Evolutionary conservation across 35 echinoderm and acorn worm genomes (phyloP), one percentile per base, ranked within the genome.

Genomic region (Patiria miniata): DNA sequence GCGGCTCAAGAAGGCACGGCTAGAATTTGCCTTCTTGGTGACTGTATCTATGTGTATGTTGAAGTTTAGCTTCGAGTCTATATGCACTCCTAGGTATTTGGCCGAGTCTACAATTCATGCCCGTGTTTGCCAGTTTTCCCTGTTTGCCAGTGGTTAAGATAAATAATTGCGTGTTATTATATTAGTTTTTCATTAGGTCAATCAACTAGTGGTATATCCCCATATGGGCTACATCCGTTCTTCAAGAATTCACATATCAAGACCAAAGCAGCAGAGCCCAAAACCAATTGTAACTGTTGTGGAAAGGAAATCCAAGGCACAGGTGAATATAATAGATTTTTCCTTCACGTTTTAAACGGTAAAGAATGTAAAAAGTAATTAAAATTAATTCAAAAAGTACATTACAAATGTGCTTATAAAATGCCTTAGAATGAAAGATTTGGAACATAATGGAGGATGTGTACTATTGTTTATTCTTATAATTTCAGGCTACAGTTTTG

Each of bases 401-500:
- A 54, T 54, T 54, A 54, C 52, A 54, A 19, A 8, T 54, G 19
- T 19, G 19, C 52, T 54, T 54, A 54, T 54, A 54, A 54, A 54
- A 54, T 54, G 52, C 52, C 52, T 54, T 9, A 54, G 52, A 54
- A 54, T 54, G 52, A 54, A 54, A 9, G 52, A 54, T 54, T 54
- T 54, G 8, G 52, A 54, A 54, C 52, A 54, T 54, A 54, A 54
- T 54, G 52, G 52, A 54, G 52, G 52, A 54, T 54, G 52, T 54
- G 52, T 54, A 54, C 52, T 54, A 54, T 54, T 54, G 52, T 54
- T 54, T 54, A 54, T 54, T 54, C 52, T 9, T 54, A 54, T 54
- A 54, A 54, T 54, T 54, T 54, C 52, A 54, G 52, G 52, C 52
- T 54, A 54, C 52, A 19, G 52, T 87, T 28, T 37, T 87, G 28